These are phyloP conservation scores for Cephonodes hylas DNA, from an alignment of 2,888 invertebrate genomes.

Conservation along the genomic window DNA sequence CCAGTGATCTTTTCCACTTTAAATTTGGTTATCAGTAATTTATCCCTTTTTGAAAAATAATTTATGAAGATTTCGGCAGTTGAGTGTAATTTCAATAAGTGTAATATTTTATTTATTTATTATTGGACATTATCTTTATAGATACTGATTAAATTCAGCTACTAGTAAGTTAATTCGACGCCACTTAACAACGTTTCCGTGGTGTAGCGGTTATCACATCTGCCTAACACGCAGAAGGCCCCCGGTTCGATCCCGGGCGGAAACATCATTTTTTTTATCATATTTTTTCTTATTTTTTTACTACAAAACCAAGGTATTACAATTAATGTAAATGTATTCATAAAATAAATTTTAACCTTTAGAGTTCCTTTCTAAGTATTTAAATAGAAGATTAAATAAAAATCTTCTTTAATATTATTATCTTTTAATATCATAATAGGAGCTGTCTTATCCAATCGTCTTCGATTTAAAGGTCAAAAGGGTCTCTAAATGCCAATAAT, in stretches of 20 bases:
- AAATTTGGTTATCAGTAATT: too few species aligned
- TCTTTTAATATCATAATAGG: background rate
- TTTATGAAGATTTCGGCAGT: too few species aligned
- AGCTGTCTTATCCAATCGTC: background rate
- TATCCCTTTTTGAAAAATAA: too few species aligned
- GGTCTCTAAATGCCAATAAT: background rate
- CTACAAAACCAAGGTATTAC: background rate
- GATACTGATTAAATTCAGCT: background rate
- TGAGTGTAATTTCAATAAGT: too few species aligned
- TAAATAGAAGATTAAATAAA: too few species aligned
- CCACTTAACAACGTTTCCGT: slow-evolving; percentile 82
- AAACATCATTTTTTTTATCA: slow-evolving; percentile 75
- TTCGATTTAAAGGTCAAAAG: background rate
- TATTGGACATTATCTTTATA: too few species aligned
- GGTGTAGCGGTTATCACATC: slow-evolving; percentile 95
- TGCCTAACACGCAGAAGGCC: slow-evolving; percentile 95
- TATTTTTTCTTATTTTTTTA: background rate
- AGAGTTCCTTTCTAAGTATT: too few species aligned
- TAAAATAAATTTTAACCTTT: too few species aligned
- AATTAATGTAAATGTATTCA: background rate
- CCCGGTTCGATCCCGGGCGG: slow-evolving; percentile 94
- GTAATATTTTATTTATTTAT: too few species aligned
- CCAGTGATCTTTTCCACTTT: too few species aligned
- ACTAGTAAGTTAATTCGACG: background rate
- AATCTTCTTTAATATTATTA: background rate